Conservation (phyloP, 23 tunicate genomes). For the Corella eumyota region DNA sequence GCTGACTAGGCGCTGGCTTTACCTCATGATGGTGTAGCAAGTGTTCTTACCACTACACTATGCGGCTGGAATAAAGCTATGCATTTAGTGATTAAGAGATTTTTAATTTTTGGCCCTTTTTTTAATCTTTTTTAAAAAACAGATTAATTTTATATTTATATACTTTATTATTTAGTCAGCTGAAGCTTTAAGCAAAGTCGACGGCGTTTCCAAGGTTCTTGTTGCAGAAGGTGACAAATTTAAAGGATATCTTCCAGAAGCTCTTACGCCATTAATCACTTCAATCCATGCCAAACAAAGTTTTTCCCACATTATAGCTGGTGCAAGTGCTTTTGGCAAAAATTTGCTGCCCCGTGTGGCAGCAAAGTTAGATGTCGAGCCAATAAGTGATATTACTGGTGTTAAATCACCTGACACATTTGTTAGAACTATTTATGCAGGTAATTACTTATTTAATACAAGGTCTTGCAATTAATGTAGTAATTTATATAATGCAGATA, state of each 20-base stretch:
- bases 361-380: conserved; percentile 92
- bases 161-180: conserved; percentile 31
- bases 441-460: conserved; percentile 3
- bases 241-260: conserved; percentile 75
- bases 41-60: too few species aligned
- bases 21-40: too few species aligned
- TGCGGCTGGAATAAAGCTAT: too few species aligned
- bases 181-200: conserved; percentile 40
- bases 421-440: conserved; percentile 99
- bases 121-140: too few species aligned
- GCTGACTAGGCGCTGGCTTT: too few species aligned
- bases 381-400: conserved; percentile 83
- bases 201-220: conserved; percentile 66
- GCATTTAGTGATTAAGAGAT: too few species aligned
- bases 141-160: neutral
- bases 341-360: conserved; percentile 88
- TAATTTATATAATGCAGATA: too few species aligned
- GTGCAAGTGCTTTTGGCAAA: conserved; percentile 96
- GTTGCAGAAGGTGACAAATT: conserved; percentile 58
- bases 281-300: conserved; percentile 27
- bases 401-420: conserved; percentile 87
- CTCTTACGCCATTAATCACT: conserved; percentile 49
- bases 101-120: too few species aligned
- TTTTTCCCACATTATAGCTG: conserved; percentile 81
- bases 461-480: neutral